Conservation (phyloP, 2,888 invertebrate genomes). For the Mactromeris polynyma region DNA sequence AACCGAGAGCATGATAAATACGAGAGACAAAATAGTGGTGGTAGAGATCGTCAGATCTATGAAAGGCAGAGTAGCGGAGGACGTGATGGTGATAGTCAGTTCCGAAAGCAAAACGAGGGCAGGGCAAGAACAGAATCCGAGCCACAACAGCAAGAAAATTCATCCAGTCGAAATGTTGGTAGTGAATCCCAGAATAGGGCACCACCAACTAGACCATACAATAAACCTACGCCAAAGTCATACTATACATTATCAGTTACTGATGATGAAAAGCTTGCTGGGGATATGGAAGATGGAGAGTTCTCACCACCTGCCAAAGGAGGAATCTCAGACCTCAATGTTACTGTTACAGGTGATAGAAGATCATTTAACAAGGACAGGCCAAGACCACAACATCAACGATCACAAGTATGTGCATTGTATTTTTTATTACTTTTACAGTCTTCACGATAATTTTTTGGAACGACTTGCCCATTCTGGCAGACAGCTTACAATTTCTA, state of each 20-base stretch:
- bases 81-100: constrained; percentile 7
- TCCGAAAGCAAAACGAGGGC: not conserved
- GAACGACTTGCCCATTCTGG: no score
- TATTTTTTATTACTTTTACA: no score
- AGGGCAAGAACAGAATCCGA: constrained; percentile 24
- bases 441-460: no score
- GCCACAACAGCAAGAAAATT: constrained; percentile 7
- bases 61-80: constrained; percentile 46
- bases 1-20: constrained; percentile 20
- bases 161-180: constrained; percentile 5
- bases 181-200: constrained; percentile 2
- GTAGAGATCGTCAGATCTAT: constrained; percentile 10
- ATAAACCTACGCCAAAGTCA: constrained; percentile 64
- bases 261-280: constrained; percentile 55
- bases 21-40: constrained; percentile 45
- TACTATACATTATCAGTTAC: constrained; percentile 63
- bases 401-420: constrained; percentile 7
- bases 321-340: constrained; percentile 54
- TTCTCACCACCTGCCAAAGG: constrained; percentile 11
- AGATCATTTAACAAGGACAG: constrained; percentile 53
- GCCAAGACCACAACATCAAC: constrained; percentile 2
- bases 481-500: no score
- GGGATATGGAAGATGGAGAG: constrained; percentile 31
- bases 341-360: constrained; percentile 57
- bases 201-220: constrained; percentile 45